Base-by-base conservation (phyloP, 2,113 vertebrate species). In the Apteryx mantelli region DNA sequence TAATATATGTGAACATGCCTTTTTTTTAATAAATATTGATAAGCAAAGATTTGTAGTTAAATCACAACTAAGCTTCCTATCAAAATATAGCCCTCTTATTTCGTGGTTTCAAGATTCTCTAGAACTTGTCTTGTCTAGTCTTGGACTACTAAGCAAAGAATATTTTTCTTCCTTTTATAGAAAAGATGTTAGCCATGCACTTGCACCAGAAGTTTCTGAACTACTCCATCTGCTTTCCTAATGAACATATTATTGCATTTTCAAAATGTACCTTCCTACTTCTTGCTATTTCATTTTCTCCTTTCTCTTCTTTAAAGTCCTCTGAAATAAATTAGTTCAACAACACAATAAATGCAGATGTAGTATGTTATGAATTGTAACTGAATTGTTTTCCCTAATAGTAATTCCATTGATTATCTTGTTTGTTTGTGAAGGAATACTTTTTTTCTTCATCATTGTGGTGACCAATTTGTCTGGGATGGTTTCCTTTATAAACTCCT, bases 121-220 rank as follows among this genome's bases (percentile, higher is more conserved):
- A 65, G 81, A 83, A 38, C 36, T 38, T 38, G 36, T 38, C 36
- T 38, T 38, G 36, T 38, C 36, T 38, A 38, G 68, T 13, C n/a
- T 78, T 91, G 44, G 86, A 36, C 73, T 81, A 69, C 12, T 70
- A 69, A 70, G 40, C 7, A 46, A 77, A 81, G n/a, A 61, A 50
- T 24, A 60, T 91, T 92, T 95, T 95, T 88, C 48, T 89, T 88
- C 91, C 53, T 82, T 79, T 85, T 79, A 63, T 70, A 66, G 79
- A 53, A 92, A 88, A 63, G 21, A 74, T 46, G 34, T 78, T 82
- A 65, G 42, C 83, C 15, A 9, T 26, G 20, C 19, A 65, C 56
- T 76, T 94, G 48, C 48, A 55, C 36, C 19, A 56, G 32, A 32
- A 30, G 17, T 18, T 76, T 71, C 79, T 80, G 36, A 89, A 40